These are phyloP conservation scores for Drosophila engyochracea DNA, from an alignment of 2,888 invertebrate species.

Conservation along the genomic window DNA sequence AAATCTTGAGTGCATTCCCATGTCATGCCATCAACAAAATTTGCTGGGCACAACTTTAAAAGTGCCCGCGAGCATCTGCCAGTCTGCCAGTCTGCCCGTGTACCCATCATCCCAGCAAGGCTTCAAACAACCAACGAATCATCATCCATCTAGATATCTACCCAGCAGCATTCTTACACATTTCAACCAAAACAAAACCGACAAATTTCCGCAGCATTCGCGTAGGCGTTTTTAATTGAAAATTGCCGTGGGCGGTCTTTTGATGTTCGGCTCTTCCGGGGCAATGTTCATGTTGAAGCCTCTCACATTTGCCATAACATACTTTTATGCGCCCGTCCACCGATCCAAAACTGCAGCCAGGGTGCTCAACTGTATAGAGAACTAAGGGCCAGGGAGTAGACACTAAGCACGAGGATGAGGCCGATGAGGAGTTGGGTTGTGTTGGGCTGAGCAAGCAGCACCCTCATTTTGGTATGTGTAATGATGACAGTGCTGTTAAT, in stretches of 20 bases:
- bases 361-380: constrained; percentile 6
- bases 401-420: not conserved
- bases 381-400: constrained; percentile 2
- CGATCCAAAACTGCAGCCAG: constrained; percentile 44
- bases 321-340: constrained; percentile 39
- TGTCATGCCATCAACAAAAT: constrained; percentile 55
- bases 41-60: constrained; percentile 54
- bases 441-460: not conserved
- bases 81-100: not conserved
- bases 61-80: constrained; percentile 35
- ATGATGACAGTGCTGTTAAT: constrained; percentile 45
- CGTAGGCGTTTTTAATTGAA: constrained; percentile 77
- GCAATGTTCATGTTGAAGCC: constrained; percentile 14
- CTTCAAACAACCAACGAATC: not conserved
- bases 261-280: constrained; percentile 54
- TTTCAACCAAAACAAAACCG: constrained; percentile 16
- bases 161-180: constrained; percentile 39
- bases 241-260: constrained; percentile 75
- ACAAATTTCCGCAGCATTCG: constrained; percentile 33
- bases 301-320: constrained; percentile 36
- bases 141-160: not conserved
- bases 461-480: constrained; percentile 26
- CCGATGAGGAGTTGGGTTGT: no score
- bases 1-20: constrained; percentile 74
- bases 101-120: not conserved